A percentile compares a stretch with the other conserved stretches of the same genome.
Evolutionary conservation across 92 coral and sea anemone genomes (phyloP).

Genomic region (Phenganax marumi): DNA sequence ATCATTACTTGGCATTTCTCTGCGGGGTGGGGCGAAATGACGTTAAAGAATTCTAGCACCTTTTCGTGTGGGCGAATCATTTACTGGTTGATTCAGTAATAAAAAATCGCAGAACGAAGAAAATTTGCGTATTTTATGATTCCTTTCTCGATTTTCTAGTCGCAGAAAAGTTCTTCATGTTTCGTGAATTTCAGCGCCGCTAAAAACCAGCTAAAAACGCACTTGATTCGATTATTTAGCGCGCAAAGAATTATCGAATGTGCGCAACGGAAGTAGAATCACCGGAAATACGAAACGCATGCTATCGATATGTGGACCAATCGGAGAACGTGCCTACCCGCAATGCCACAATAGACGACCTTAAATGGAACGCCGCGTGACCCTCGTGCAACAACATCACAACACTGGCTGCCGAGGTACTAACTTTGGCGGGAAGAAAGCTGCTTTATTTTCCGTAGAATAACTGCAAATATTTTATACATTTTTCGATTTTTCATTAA

Average conservation of each 20-base stretch:
- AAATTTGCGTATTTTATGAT: no score
- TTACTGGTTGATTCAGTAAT: no score
- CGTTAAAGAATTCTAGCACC: no score
- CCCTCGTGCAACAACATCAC: neutral
- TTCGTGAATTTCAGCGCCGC: no score
- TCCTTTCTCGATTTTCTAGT: no score
- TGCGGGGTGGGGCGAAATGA: no score
- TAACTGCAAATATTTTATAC: neutral
- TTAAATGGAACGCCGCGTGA: slow-evolving; percentile 22
- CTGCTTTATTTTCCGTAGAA: neutral
- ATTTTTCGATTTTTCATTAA: neutral
- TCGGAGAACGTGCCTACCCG: slow-evolving; percentile 16
- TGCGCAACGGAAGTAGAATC: neutral
- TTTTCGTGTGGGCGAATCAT: no score
- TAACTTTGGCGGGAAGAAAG: slow-evolving; percentile 22
- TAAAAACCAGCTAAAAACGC: no score
- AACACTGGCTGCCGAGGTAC: neutral
- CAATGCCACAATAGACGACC: neutral
- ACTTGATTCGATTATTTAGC: neutral
- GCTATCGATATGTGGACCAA: neutral
- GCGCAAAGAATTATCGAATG: neutral
- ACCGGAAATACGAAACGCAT: neutral
- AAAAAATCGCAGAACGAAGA: no score
- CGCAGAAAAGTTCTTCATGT: no score
- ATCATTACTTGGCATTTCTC: no score